These are phyloP conservation scores for Bombus balteatus DNA, from an alignment of 1,140 invertebrate species.

Conservation along the genomic window DNA sequence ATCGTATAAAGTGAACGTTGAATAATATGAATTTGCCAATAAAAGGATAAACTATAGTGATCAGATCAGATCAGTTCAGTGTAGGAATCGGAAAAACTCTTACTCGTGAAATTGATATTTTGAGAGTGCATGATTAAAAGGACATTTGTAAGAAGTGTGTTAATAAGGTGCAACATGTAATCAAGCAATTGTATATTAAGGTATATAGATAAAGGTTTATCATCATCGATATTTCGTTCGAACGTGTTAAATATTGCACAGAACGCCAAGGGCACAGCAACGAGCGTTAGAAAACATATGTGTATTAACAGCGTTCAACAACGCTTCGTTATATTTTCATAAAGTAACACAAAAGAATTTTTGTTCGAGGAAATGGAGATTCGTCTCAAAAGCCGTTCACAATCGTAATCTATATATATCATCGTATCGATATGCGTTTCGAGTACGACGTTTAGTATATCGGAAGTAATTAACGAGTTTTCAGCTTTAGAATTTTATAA, in stretches of 20 bases:
- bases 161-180: slow-evolving; percentile 42
- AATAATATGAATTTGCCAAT: slow-evolving; percentile 25
- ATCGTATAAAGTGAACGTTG: slow-evolving; percentile 15
- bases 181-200: slow-evolving; percentile 53
- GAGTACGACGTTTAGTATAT: neutral
- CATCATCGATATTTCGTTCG: slow-evolving; percentile 36
- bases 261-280: slow-evolving; percentile 22
- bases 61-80: slow-evolving; percentile 8
- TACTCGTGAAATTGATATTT: slow-evolving; percentile 44
- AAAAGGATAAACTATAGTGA: slow-evolving; percentile 6
- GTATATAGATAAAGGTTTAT: slow-evolving; percentile 34
- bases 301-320: neutral
- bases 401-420: neutral
- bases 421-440: neutral
- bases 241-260: slow-evolving; percentile 42
- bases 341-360: slow-evolving; percentile 7
- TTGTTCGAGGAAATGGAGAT: neutral
- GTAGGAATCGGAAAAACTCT: slow-evolving; percentile 31
- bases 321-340: slow-evolving; percentile 48
- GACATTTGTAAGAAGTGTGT: slow-evolving; percentile 55
- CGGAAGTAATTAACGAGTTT: slow-evolving; percentile 17
- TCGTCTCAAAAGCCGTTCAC: neutral
- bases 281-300: slow-evolving; percentile 8
- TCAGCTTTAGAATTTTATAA: slow-evolving; percentile 53
- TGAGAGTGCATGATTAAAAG: slow-evolving; percentile 30